Evolutionary conservation across 2,888 invertebrate species (phyloP), one percentile per base, ranked within the genome.

Genomic region (Trichacis sp.): DNA sequence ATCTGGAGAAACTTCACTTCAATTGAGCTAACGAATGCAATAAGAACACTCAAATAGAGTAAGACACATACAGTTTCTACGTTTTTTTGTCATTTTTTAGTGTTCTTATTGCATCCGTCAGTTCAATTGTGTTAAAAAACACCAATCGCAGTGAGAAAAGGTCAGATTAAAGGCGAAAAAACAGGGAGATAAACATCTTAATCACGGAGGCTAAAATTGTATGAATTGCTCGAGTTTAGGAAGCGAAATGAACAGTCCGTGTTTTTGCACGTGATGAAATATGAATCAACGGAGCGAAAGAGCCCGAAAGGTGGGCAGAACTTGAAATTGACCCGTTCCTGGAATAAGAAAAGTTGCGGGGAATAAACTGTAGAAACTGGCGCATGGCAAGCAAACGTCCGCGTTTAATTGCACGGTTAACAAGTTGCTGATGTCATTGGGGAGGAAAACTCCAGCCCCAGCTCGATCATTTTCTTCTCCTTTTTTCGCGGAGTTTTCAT

Each of bases 161-260:
- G 55, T 51, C 51, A n/a, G n/a, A 20, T 14, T 29, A 46, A 46
- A 46, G 9, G 5, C 20, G 11, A 45, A 43, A 36, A 47, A 54
- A 42, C 30, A 12, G 49, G 15, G 52, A 40, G 14, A 54, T 77
- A 77, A 77, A 69, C 72, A 73, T 77, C 75, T 79, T 74, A 75
- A 77, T 77, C 75, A 73, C 69, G 66, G 51, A 60, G 70, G 67
- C 74, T 66, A 73, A 74, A 78, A 78, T 74, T 75, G 74, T 73
- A 40, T 4, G 74, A 77, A 78, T 76, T 76, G 74, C 71, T 69
- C 69, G 71, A 68, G 67, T 64, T 55, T 51, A 20, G 38, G 58
- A 47, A 33, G 57, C 59, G 70, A 72, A 72, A 76, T 76, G 71
- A 78, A 74, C 75, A 70, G 65, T 70, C 66, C 60, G 64, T 68